A percentile compares a stretch with the other conserved stretches of the same genome.
These are phyloP conservation scores for Lithophane ornitopus DNA, from an alignment of 2,888 invertebrate genomes.

Conservation along the genomic window DNA sequence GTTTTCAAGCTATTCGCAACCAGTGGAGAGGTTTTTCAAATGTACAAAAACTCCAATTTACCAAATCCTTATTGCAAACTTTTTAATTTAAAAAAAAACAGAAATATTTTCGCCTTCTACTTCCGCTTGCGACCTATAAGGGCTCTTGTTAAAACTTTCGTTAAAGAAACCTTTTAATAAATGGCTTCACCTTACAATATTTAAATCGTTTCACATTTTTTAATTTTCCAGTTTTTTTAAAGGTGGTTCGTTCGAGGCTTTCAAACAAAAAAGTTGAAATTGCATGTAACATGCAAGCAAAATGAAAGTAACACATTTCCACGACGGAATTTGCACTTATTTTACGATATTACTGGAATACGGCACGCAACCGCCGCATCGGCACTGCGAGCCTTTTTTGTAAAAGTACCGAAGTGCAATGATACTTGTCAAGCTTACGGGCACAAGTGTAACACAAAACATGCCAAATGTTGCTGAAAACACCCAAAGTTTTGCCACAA, in stretches of 20 bases:
- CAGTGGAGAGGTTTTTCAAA: conserved; percentile 32
- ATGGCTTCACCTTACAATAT: conserved; percentile 42
- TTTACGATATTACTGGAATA: conserved; percentile 52
- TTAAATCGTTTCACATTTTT: conserved; percentile 47
- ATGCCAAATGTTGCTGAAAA: conserved; percentile 30
- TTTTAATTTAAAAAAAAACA: conserved; percentile 74
- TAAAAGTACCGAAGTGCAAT: conserved; percentile 38
- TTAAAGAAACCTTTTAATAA: conserved; percentile 56
- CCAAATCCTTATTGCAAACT: conserved; percentile 66
- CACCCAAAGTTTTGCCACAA: conserved; percentile 6
- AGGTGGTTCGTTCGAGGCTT: conserved; percentile 26
- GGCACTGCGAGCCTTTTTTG: conserved; percentile 32
- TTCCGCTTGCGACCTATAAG: conserved; percentile 61
- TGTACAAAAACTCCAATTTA: conserved; percentile 47
- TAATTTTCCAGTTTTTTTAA: conserved; percentile 29
- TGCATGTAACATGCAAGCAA: conserved; percentile 61
- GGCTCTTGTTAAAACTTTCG: conserved; percentile 71
- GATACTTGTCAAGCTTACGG: conserved; percentile 36
- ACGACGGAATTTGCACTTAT: conserved; percentile 48
- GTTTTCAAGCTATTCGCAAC: conserved; percentile 47
- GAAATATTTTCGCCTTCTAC: conserved; percentile 62
- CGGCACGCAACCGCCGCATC: conserved; percentile 42
- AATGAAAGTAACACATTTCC: conserved; percentile 62
- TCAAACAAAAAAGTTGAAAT: conserved; percentile 45
- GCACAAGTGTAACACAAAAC: conserved; percentile 16